These are phyloP conservation scores for Plumapathes pennacea DNA, from an alignment of 92 coral and sea anemone genomes.

Conservation along the genomic window DNA sequence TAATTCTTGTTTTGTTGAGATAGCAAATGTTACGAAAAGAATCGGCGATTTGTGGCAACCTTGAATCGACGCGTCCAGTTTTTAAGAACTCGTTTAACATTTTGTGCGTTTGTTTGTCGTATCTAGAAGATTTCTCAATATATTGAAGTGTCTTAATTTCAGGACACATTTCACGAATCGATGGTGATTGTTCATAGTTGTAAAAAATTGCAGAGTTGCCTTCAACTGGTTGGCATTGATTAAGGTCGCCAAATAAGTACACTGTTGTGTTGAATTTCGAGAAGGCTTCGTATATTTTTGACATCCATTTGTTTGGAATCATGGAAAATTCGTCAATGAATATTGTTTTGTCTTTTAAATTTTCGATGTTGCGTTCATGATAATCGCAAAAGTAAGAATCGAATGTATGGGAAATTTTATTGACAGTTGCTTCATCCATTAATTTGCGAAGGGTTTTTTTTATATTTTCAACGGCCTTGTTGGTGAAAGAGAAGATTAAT, in stretches of 20 bases:
- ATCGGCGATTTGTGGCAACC: neutral
- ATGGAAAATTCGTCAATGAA: conserved; percentile 23
- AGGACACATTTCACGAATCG: conserved; percentile 26
- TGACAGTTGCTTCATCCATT: neutral
- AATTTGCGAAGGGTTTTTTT: neutral
- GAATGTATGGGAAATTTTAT: conserved; percentile 18
- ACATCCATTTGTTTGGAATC: conserved; percentile 24
- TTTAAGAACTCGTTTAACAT: conserved; percentile 16
- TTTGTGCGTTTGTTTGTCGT: conserved; percentile 12
- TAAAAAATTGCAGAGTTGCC: conserved; percentile 9
- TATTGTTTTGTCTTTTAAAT: conserved; percentile 8
- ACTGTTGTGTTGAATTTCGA: neutral
- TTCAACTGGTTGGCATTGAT: conserved; percentile 42
- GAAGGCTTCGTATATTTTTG: conserved; percentile 7
- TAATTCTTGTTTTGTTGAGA: neutral
- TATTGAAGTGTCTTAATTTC: conserved; percentile 12
- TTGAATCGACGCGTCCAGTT: neutral
- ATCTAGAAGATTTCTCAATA: conserved; percentile 4
- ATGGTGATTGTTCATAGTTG: neutral
- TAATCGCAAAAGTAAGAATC: conserved; percentile 18
- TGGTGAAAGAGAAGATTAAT: conserved; percentile 1
- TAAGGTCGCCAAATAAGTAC: conserved; percentile 21
- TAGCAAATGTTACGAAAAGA: conserved; percentile 1
- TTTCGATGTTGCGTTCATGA: neutral
- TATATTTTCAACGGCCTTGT: conserved; percentile 24